A percentile compares a stretch with the other conserved stretches of the same genome.
Evolutionary conservation across 2,113 vertebrate genomes (phyloP).

Genomic region (Eulemur rufifrons): DNA sequence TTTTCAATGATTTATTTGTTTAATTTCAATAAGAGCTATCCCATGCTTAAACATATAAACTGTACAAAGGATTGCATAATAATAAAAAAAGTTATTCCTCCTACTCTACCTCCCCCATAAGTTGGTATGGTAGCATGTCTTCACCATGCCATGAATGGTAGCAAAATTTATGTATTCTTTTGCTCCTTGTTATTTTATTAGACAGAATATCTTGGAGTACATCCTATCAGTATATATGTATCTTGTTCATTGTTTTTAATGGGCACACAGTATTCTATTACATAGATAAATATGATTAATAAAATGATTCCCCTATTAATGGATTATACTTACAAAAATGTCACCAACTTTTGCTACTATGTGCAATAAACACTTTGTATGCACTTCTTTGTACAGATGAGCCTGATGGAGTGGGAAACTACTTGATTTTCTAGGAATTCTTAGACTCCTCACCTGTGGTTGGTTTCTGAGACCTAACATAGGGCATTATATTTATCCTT

Average conservation of each 20-base stretch:
- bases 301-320: neutral
- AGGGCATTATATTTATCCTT: neutral
- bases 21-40: conserved; percentile 24
- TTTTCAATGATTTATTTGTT: neutral
- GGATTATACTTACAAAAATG: neutral
- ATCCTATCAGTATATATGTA: neutral
- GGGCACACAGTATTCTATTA: neutral
- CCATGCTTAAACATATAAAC: conserved; percentile 22
- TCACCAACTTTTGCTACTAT: neutral
- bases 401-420: neutral
- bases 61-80: neutral
- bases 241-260: conserved; percentile 1
- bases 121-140: neutral
- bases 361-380: neutral
- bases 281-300: neutral
- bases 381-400: neutral
- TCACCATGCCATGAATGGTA: neutral
- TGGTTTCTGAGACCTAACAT: neutral
- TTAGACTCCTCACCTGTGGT: neutral
- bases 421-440: neutral
- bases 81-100: neutral
- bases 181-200: neutral
- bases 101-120: neutral
- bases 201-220: neutral
- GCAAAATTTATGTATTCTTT: neutral